A percentile compares a stretch with the other conserved stretches of the same genome.
These are phyloP conservation scores for Sebastes matsubarae DNA, from an alignment of 2,797 vertebrate genomes.

Conservation along the genomic window DNA sequence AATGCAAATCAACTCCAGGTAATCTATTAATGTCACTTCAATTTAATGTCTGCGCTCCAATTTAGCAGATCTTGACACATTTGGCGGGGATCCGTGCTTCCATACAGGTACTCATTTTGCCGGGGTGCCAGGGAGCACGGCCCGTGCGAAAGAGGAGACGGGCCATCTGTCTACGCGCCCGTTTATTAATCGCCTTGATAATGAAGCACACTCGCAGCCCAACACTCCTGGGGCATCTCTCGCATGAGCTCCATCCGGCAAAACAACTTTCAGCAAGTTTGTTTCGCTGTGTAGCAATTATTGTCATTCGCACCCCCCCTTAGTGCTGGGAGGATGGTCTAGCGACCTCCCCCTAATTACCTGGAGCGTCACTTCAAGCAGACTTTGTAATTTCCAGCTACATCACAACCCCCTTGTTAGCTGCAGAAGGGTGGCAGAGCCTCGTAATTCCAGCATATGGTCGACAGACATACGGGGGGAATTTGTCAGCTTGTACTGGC, in stretches of 20 bases:
- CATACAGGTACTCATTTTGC: constrained; percentile 76
- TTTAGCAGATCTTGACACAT: constrained; percentile 81
- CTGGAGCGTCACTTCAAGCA: constrained; percentile 73
- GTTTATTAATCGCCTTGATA: constrained; percentile 82
- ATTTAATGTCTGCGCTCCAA: constrained; percentile 82
- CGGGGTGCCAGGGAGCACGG: constrained; percentile 62
- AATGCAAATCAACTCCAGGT: constrained; percentile 84
- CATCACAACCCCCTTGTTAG: constrained; percentile 75
- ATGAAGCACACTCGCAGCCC: constrained; percentile 75
- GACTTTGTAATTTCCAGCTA: constrained; percentile 76
- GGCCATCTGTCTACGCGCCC: constrained; percentile 81
- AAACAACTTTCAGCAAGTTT: constrained; percentile 79
- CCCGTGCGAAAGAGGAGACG: constrained; percentile 59
- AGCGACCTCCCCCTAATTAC: constrained; percentile 80
- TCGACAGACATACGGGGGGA: constrained; percentile 65
- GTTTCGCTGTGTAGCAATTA: constrained; percentile 77
- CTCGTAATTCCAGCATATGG: constrained; percentile 79
- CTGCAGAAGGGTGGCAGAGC: constrained; percentile 68
- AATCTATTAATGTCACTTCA: constrained; percentile 86
- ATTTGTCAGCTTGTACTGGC: constrained; percentile 77
- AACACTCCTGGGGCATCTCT: constrained; percentile 59
- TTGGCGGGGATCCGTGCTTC: constrained; percentile 64
- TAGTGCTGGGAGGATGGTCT: constrained; percentile 60
- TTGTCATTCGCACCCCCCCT: constrained; percentile 73
- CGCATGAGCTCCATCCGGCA: constrained; percentile 41